These are phyloP conservation scores for Desoria tigrina DNA, from an alignment of 2,888 invertebrate species.

Conservation along the genomic window DNA sequence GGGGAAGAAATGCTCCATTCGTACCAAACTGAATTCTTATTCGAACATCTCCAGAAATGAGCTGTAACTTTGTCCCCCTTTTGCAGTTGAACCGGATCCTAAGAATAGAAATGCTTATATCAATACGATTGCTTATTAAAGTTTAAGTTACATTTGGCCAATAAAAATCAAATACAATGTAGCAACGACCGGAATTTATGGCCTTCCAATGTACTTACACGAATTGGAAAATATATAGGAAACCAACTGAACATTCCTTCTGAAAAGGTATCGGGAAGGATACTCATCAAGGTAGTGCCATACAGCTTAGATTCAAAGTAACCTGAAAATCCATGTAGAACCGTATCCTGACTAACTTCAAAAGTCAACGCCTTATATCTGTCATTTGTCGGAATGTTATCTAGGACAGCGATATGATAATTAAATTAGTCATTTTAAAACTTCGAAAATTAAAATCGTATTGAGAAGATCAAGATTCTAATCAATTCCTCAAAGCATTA, in stretches of 20 bases:
- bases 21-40: conserved; percentile 86
- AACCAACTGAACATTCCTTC: conserved; percentile 97
- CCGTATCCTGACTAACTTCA: conserved; percentile 70
- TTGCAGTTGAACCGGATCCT: conserved; percentile 74
- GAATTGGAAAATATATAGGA: conserved; percentile 89
- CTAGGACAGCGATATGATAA: no score
- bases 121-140: no score
- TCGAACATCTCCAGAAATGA: conserved; percentile 83
- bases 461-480: background rate
- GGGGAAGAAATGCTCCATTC: conserved; percentile 82
- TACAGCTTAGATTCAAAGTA: conserved; percentile 90
- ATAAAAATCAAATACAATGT: no score
- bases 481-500: background rate
- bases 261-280: conserved; percentile 84
- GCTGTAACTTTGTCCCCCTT: conserved; percentile 72
- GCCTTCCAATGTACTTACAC: no score
- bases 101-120: no score
- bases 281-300: conserved; percentile 80
- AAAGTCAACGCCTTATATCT: conserved; percentile 72
- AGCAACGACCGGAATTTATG: no score
- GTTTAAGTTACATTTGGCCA: no score
- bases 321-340: conserved; percentile 92
- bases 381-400: conserved; percentile 39
- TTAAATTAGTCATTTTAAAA: no score
- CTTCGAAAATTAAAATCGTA: background rate